phyloP scores from a whole-genome alignment of 2,113 vertebrate species.

The Laticauda laticaudata region DNA sequence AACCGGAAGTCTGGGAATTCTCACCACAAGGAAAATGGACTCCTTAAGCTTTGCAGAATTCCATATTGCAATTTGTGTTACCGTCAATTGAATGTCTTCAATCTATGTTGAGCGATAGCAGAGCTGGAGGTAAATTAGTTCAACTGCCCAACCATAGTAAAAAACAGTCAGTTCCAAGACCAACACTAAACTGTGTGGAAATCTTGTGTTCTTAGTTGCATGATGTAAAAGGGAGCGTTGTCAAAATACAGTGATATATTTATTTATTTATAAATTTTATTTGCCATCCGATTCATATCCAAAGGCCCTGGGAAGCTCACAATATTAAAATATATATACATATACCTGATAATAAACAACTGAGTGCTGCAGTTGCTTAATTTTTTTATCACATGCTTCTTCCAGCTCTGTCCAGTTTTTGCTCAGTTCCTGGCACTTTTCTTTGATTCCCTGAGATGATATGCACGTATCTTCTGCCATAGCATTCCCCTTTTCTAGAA shows the following conservation, averaged over 20 bases:
- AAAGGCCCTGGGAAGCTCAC: not conserved
- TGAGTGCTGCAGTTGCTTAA: conserved; percentile 73
- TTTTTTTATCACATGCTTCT: conserved; percentile 69
- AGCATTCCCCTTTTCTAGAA: conserved; percentile 75
- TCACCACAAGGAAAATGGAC: not conserved
- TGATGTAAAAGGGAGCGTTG: not conserved
- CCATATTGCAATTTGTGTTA: not conserved
- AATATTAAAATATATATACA: not conserved
- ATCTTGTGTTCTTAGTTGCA: not conserved
- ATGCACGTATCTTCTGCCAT: conserved; percentile 67
- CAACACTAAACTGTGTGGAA: not conserved
- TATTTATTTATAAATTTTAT: not conserved
- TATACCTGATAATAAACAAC: conserved; percentile 79
- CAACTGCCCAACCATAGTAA: not conserved
- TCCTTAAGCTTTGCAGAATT: not conserved
- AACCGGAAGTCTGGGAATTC: not conserved
- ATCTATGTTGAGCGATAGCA: not conserved
- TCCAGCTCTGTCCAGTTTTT: conserved; percentile 79
- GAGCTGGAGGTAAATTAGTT: not conserved
- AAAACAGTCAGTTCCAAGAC: not conserved
- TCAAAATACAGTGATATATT: not conserved
- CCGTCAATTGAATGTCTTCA: not conserved
- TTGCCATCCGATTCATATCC: not conserved
- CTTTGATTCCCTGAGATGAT: conserved; percentile 64
- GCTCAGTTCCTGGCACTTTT: conserved; percentile 74